Evolutionary conservation across 1,140 invertebrate species (phyloP).

Genomic region (Euwallacea similis): DNA sequence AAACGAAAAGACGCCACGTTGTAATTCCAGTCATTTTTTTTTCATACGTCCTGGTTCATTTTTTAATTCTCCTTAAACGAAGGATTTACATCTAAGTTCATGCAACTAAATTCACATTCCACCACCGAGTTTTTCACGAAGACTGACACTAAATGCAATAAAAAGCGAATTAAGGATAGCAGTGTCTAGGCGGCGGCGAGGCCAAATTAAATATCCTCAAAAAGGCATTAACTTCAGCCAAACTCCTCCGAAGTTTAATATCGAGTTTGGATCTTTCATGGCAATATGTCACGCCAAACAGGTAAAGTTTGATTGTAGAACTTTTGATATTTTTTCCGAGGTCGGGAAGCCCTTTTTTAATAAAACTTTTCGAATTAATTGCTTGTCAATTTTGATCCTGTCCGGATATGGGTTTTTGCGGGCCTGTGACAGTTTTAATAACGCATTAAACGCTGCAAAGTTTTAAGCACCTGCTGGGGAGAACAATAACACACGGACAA

Average conservation of each 20-base stretch:
- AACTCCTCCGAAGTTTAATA: constrained; percentile 25
- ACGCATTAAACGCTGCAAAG: background rate
- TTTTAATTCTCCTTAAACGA: no score
- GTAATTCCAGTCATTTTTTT: no score
- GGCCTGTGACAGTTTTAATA: constrained; percentile 12
- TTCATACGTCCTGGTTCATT: no score
- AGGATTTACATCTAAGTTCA: background rate
- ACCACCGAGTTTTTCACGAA: background rate
- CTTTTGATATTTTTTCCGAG: constrained; percentile 12
- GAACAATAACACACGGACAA: background rate
- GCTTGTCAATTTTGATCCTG: constrained; percentile 28
- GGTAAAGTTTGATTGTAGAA: constrained; percentile 23
- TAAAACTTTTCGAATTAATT: constrained; percentile 32
- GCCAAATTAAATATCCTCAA: constrained; percentile 15
- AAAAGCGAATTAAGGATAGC: constrained; percentile 10
- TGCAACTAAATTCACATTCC: background rate
- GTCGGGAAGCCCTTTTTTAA: constrained; percentile 12
- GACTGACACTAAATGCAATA: constrained; percentile 8
- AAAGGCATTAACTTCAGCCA: constrained; percentile 14
- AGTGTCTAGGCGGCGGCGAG: background rate
- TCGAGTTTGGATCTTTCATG: constrained; percentile 17
- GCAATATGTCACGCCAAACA: constrained; percentile 28
- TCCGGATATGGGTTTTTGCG: background rate
- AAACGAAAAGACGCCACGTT: no score
- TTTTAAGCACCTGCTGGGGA: background rate